A percentile compares a stretch with the other conserved stretches of the same genome.
These are phyloP conservation scores for Ictidomys tridecemlineatus DNA, from an alignment of 2,113 vertebrate species.

Conservation along the genomic window DNA sequence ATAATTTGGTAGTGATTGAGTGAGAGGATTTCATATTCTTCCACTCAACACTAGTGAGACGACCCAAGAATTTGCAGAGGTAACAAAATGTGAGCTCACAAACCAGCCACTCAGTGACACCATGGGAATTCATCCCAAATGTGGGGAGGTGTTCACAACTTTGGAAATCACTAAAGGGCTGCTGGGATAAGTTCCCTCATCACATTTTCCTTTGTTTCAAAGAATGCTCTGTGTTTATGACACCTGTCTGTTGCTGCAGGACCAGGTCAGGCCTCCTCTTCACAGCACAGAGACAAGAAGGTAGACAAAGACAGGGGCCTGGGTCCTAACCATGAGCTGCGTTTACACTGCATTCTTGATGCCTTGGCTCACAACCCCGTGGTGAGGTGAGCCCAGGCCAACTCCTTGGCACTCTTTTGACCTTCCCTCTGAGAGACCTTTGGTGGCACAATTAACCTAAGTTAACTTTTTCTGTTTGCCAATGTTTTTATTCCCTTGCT, in stretches of 20 bases:
- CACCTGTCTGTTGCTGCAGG: background rate
- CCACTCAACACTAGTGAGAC: slow-evolving; percentile 97
- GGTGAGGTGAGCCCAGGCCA: slow-evolving; percentile 89
- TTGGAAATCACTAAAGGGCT: slow-evolving; percentile 94
- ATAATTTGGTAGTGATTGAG: slow-evolving; percentile 84
- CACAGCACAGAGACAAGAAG: slow-evolving; percentile 53
- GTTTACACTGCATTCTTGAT: slow-evolving; percentile 89
- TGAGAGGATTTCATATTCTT: slow-evolving; percentile 96
- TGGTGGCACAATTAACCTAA: slow-evolving; percentile 59
- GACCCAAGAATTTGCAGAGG: slow-evolving; percentile 95
- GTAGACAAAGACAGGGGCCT: slow-evolving; percentile 84
- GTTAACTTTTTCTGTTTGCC: slow-evolving; percentile 46
- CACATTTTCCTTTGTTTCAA: slow-evolving; percentile 34
- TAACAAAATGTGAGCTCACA: slow-evolving; percentile 96
- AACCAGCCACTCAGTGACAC: slow-evolving; percentile 94
- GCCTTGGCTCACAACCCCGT: slow-evolving; percentile 90
- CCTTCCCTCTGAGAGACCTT: slow-evolving; percentile 73
- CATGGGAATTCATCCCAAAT: slow-evolving; percentile 97
- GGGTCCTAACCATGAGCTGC: slow-evolving; percentile 82
- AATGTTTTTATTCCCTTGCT: slow-evolving; percentile 13
- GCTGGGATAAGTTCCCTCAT: slow-evolving; percentile 96
- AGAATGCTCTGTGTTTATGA: background rate
- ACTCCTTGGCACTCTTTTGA: slow-evolving; percentile 86
- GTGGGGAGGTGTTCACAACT: slow-evolving; percentile 96
- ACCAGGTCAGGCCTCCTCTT: slow-evolving; percentile 29